Evolutionary conservation across 2,888 invertebrate genomes (phyloP), one percentile per base, ranked within the genome.

Genomic region (Notocelia uddmanniana): DNA sequence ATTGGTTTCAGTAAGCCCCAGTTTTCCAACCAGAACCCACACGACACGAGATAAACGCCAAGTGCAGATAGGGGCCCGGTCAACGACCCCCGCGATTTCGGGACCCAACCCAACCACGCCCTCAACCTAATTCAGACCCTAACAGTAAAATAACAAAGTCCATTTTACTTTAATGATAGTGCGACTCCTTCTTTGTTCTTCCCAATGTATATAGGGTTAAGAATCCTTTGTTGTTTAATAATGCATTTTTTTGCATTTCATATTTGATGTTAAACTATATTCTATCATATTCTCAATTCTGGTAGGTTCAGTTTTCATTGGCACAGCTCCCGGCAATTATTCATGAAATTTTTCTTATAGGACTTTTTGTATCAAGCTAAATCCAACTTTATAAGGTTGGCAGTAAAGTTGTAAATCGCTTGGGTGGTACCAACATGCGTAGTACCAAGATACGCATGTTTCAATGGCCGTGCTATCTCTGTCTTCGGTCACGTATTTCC

Each of bases 191-290:
- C 60, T 52, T 52, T 63, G 63, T 63, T 34, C 19, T 52, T 63
- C 62, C 62, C 23, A n/a, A 11, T 62, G 26, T 48, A 26, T 11
- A 62, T 63, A 63, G 50, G 19, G 50, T 63, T 63, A 63, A 34
- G 45, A 62, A 62, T 62, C 63, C 52, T 63, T 63, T 63, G 62
- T 60, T 59, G n/a, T 50, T 50, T 34, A 34, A 50, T 52, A 52
- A 63, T 63, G 50, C 31, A 19, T 63, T 50, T 19, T 54, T 55
- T 55, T 52, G 26, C 48, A 34, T 63, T 63, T 21, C 2, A 50
- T 31, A 31, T 6, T 26, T 34, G 37, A 1, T 37, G 59, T 52
- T 5, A 34, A 10, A 0, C 15, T 34, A 37, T 52, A 34, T 34
- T 50, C 52, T 34, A 52, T 21, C 34, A 11, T 63, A 63, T 52